Percentiles rank a stretch among this genome's conserved stretches.
Evolutionary conservation across 2,888 invertebrate genomes (phyloP).

Genomic region (Drosophila cyrtoloma): DNA sequence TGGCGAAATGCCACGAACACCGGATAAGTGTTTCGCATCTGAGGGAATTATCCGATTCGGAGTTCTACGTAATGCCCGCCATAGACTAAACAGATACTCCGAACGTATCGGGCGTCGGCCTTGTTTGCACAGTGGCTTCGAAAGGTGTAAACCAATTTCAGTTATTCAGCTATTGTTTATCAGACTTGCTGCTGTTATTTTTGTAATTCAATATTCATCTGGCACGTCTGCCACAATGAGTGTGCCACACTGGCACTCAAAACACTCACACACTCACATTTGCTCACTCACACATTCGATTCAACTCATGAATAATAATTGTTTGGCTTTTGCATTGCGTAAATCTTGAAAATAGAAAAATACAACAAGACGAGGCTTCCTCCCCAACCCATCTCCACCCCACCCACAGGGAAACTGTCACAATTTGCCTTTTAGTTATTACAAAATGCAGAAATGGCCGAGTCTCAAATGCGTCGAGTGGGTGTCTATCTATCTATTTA

Average conservation of each 20-base stretch:
- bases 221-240: slow-evolving; percentile 48
- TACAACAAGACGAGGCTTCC: slow-evolving; percentile 23
- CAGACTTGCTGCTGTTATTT: slow-evolving; percentile 23
- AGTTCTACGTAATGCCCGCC: slow-evolving; percentile 6
- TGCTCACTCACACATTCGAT: slow-evolving; percentile 1
- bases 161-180: slow-evolving; percentile 2
- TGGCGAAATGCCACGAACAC: not conserved
- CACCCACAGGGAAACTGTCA: slow-evolving; percentile 56
- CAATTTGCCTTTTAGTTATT: slow-evolving; percentile 69
- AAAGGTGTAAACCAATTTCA: slow-evolving; percentile 29
- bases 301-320: slow-evolving; percentile 66
- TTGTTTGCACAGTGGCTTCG: slow-evolving; percentile 45
- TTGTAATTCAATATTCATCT: slow-evolving; percentile 71
- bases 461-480: slow-evolving; percentile 27
- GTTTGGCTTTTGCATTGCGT: slow-evolving; percentile 75
- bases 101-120: slow-evolving; percentile 27
- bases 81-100: slow-evolving; percentile 51
- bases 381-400: not conserved
- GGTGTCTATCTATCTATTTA: slow-evolving; percentile 41
- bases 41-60: slow-evolving; percentile 19
- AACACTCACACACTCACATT: slow-evolving; percentile 1
- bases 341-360: slow-evolving; percentile 75
- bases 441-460: slow-evolving; percentile 64
- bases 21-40: not conserved
- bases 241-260: slow-evolving; percentile 16